Percentiles rank a stretch among this genome's conserved stretches.
These are phyloP conservation scores for Cynodonichthys magdalenae DNA, from an alignment of 2,797 vertebrate species.

Conservation along the genomic window DNA sequence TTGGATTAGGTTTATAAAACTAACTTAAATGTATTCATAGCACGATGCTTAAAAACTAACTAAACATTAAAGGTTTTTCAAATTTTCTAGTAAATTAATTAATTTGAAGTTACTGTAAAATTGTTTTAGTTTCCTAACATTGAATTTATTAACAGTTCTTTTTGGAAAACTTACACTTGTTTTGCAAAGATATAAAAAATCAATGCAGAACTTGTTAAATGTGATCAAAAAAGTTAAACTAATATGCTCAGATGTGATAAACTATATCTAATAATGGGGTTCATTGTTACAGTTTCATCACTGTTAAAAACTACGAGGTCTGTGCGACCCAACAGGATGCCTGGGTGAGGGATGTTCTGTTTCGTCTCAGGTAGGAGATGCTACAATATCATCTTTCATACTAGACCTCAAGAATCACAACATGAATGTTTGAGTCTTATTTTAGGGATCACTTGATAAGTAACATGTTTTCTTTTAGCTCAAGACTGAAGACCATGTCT, in stretches of 20 bases:
- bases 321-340: conserved; percentile 55
- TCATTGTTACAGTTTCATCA: conserved; percentile 69
- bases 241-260: neutral
- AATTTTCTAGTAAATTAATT: too few species aligned
- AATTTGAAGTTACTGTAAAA: too few species aligned
- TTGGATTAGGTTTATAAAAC: too few species aligned
- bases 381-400: conserved; percentile 2
- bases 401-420: neutral
- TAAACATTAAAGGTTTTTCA: too few species aligned
- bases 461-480: conserved; percentile 33
- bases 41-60: too few species aligned
- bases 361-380: conserved; percentile 67
- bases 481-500: conserved; percentile 64
- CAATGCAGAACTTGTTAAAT: too few species aligned
- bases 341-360: conserved; percentile 71
- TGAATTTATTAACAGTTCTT: too few species aligned
- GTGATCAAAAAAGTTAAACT: too few species aligned
- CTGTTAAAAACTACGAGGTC: conserved; percentile 43
- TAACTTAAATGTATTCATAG: too few species aligned
- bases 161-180: too few species aligned
- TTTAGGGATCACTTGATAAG: neutral
- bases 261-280: conserved; percentile 1
- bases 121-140: too few species aligned
- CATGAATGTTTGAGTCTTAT: neutral
- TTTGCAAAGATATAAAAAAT: too few species aligned